Percentiles rank a stretch among this genome's conserved stretches.
phyloP scores from a whole-genome alignment of 1,140 invertebrate species.

The Neotoxoptera formosana region DNA sequence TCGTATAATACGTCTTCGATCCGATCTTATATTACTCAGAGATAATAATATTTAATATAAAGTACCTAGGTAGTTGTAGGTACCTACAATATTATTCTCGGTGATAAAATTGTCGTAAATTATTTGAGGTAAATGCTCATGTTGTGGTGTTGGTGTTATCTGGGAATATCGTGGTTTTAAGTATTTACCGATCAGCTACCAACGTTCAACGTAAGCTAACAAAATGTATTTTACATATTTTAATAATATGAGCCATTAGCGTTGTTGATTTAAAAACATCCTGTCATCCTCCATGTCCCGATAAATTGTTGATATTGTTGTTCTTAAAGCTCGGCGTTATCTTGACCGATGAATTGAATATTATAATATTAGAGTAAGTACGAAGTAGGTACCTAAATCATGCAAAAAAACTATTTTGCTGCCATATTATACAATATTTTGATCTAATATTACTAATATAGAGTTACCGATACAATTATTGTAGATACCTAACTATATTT shows the following conservation, averaged over 20 bases:
- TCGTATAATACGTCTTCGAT: background rate
- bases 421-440: background rate
- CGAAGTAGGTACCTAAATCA: background rate
- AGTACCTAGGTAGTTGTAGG: too few relatives aligned
- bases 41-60: background rate
- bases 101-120: background rate
- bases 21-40: background rate
- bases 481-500: background rate
- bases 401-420: background rate
- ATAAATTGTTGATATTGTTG: background rate
- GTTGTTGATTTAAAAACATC: background rate
- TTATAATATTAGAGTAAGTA: background rate
- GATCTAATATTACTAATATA: background rate
- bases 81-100: background rate
- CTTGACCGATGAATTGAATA: background rate
- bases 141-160: background rate
- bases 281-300: background rate
- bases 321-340: too few relatives aligned
- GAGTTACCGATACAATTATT: background rate
- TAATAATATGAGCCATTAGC: background rate
- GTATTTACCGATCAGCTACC: background rate
- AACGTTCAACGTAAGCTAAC: background rate
- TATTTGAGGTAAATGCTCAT: background rate
- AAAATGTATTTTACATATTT: too few relatives aligned
- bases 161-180: background rate